Base-by-base conservation (phyloP, 1,140 invertebrate genomes). In the Dendrolimus kikuchii region DNA sequence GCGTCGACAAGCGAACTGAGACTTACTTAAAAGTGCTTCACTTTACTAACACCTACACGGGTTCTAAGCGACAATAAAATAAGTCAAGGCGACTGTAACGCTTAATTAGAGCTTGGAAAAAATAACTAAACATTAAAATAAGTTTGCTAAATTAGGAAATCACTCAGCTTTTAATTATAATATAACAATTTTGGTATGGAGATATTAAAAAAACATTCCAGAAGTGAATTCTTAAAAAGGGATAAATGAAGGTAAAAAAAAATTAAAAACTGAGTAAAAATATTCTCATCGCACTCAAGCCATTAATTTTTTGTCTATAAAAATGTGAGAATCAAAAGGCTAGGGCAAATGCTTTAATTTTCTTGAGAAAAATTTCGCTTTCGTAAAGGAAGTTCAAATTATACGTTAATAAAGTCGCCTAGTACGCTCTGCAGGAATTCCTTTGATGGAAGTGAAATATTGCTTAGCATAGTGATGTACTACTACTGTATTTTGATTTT, bases 361-460 rank as follows among this genome's bases (percentile, higher is more conserved):
- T 74, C 68, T 66, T 70, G 69, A 68, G 67, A 68, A 66, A 51
- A 73, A 71, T 75, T 71, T 71, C 65, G 70, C 70, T 71, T 61
- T 40, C 38, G n/a, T 8, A 48, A 40, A 59, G 53, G 55, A 62
- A 64, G 53, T 68, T 69, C 55, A 60, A 78, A 78, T 74, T 74
- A 69, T 72, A 74, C 64, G 64, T 76, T 78, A 76, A 78, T 78
- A 76, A 76, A 76, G 63, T 66, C 64, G 68, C 60, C 49, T 59
- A 40, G 51, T 55, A 49, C 49, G 52, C 47, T 23, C 48, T 53
- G 63, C 46, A 57, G 68, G 64, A 57, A 68, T 71, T 75, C 66
- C 70, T 81, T 78, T 80, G 75, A 79, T 65, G 74, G 64, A 60
- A 72, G 67, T 77, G 73, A 80, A 81, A 81, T 77, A 79, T 78